These are phyloP conservation scores for Agrotis segetum DNA, from an alignment of 2,888 invertebrate species.

Conservation along the genomic window DNA sequence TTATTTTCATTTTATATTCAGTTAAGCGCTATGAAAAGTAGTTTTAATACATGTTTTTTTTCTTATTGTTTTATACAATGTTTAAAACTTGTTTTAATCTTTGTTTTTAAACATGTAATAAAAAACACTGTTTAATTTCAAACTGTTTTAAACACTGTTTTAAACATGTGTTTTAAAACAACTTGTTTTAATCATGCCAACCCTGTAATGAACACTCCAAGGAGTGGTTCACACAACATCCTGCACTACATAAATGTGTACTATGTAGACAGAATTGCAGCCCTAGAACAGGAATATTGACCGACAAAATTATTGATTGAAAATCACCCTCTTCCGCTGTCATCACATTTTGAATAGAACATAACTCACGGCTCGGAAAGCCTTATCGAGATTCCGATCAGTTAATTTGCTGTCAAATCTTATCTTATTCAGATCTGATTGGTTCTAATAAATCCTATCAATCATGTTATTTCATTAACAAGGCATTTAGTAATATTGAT, in stretches of 20 bases:
- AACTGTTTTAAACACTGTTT: too few species aligned
- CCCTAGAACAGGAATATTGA: not conserved
- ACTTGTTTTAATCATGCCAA: too few species aligned
- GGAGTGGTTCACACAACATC: too few species aligned
- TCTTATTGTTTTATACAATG: too few species aligned
- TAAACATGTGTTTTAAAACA: too few species aligned
- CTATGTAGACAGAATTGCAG: not conserved
- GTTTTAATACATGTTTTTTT: too few species aligned
- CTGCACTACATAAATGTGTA: too few species aligned
- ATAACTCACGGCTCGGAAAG: not conserved
- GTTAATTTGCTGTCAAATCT: slow-evolving; percentile 3
- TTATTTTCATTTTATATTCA: too few species aligned
- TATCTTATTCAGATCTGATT: slow-evolving; percentile 2
- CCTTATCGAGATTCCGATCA: not conserved
- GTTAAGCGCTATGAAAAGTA: too few species aligned
- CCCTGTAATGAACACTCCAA: not conserved
- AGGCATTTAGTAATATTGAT: not conserved
- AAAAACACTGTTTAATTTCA: too few species aligned
- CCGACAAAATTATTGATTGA: not conserved
- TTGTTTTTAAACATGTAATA: too few species aligned
- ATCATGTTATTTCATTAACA: not conserved
- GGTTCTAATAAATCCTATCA: not conserved
- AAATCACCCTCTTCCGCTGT: not conserved
- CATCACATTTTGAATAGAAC: not conserved
- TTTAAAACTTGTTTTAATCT: too few species aligned